Evolutionary conservation across 2,888 invertebrate genomes (phyloP).

Genomic region (Sinotaia quadrata): DNA sequence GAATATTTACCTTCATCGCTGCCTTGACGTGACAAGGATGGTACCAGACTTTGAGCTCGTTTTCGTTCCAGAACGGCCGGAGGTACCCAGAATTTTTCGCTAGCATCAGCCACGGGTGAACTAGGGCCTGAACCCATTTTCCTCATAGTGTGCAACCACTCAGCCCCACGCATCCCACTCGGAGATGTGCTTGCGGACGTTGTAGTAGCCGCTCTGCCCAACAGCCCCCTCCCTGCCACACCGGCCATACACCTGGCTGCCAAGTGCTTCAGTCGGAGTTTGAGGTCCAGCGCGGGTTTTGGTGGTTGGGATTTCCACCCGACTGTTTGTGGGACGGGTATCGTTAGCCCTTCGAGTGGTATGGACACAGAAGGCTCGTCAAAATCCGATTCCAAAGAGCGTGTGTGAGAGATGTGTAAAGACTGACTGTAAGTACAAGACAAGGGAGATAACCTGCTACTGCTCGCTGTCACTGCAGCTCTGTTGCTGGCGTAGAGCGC

Average conservation of each 20-base stretch:
- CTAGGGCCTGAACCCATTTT: constrained; percentile 64
- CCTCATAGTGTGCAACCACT: constrained; percentile 47
- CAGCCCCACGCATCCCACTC: constrained; percentile 42
- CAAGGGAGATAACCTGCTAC: too few species aligned
- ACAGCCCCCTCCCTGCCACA: constrained; percentile 28
- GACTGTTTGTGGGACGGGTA: not conserved
- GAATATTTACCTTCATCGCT: constrained; percentile 58
- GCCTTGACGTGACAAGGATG: constrained; percentile 51
- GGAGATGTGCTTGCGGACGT: constrained; percentile 8
- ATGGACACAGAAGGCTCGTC: not conserved
- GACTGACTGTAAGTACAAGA: too few species aligned
- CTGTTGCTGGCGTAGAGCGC: too few species aligned
- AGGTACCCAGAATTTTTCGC: constrained; percentile 70
- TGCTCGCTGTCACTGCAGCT: too few species aligned
- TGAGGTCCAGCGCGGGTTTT: constrained; percentile 22
- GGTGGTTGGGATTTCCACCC: not conserved
- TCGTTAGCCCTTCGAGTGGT: not conserved
- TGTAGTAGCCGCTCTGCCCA: constrained; percentile 23
- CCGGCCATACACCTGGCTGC: constrained; percentile 39
- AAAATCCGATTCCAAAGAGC: too few species aligned
- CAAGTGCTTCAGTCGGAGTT: constrained; percentile 24
- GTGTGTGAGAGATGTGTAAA: too few species aligned
- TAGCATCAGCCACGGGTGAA: constrained; percentile 57
- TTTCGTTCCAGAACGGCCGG: constrained; percentile 63
- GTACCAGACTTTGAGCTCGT: constrained; percentile 64